Base-by-base conservation (phyloP, 1,140 invertebrate species). In the Planococcus citri region DNA sequence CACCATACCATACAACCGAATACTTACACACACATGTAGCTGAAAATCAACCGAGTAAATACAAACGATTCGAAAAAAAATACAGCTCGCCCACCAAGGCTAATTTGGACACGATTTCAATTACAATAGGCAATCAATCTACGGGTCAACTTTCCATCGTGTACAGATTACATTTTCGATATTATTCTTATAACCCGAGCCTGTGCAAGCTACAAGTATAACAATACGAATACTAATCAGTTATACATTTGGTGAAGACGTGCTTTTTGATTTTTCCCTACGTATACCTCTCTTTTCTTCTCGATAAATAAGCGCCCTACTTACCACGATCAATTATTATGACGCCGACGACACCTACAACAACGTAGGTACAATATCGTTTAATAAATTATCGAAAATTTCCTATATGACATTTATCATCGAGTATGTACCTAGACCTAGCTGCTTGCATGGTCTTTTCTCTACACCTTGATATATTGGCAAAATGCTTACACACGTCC, bases 61-160 rank as follows among this genome's bases (percentile, higher is more conserved):
- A 25, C 25, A 64, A 60, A 64, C 25, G 20, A 14, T 64, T 21
- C 60, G 24, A 64, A 64, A 64, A n/a, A n/a, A n/a, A n/a, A n/a
- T n/a, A n/a, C 3, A 27, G 10, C 10, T 64, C 25, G 60, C 60
- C 60, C 60, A 64, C 21, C 60, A 20, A 64, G 60, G 25, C 25
- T 64, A 64, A 27, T 25, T 64, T 24, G 60, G 60, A 64, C 60
- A 64, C 60, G 60, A 64, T 64, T 64, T 64, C 60, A 64, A 64
- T 64, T 64, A 64, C 60, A 64, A 64, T 64, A 64, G 60, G 60
- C 60, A 64, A 64, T 64, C 60, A 64, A 64, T 64, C 60, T 27
- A 64, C 60, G 60, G 60, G 60, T 64, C 60, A 64, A 64, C 60
- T 64, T 64, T 64, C 60, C 60, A 64, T 10, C 60, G 41, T 51